Conservation (phyloP, 2,888 invertebrate genomes). For the Epirrhoe alternata region DNA sequence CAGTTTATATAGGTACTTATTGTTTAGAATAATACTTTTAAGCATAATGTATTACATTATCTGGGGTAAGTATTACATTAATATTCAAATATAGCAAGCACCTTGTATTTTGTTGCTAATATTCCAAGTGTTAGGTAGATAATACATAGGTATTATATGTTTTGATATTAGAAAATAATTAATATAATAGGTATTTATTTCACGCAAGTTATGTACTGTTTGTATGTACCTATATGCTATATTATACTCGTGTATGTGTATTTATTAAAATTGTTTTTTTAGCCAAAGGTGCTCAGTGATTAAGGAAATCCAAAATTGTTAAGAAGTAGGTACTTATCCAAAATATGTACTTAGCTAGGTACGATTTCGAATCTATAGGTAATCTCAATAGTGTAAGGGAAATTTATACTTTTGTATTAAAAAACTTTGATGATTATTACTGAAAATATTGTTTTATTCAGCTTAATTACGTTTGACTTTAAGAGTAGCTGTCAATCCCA, state of each 20-base stretch:
- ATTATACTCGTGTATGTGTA: neutral
- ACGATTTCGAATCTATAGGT: neutral
- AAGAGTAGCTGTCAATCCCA: too few species aligned
- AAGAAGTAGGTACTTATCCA: neutral
- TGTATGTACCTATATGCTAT: constrained; percentile 6
- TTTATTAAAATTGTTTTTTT: constrained; percentile 3
- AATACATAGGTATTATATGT: neutral
- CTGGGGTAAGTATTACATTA: too few species aligned
- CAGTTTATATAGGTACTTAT: neutral
- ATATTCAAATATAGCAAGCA: too few species aligned
- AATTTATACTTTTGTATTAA: constrained; percentile 34
- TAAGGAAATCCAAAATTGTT: constrained; percentile 6
- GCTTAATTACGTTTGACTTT: constrained; percentile 1
- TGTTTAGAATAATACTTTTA: neutral
- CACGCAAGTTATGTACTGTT: neutral
- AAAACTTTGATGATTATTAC: constrained; percentile 4
- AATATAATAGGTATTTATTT: neutral
- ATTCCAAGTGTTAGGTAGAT: neutral
- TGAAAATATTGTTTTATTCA: constrained; percentile 19
- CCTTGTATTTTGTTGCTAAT: neutral
- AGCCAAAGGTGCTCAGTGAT: constrained; percentile 15
- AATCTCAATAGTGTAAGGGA: constrained; percentile 12
- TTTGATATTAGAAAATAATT: neutral
- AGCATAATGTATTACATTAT: too few species aligned
- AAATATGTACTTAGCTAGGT: neutral